These are phyloP conservation scores for Cataglyphis livida DNA, from an alignment of 2,888 invertebrate genomes.

Conservation along the genomic window DNA sequence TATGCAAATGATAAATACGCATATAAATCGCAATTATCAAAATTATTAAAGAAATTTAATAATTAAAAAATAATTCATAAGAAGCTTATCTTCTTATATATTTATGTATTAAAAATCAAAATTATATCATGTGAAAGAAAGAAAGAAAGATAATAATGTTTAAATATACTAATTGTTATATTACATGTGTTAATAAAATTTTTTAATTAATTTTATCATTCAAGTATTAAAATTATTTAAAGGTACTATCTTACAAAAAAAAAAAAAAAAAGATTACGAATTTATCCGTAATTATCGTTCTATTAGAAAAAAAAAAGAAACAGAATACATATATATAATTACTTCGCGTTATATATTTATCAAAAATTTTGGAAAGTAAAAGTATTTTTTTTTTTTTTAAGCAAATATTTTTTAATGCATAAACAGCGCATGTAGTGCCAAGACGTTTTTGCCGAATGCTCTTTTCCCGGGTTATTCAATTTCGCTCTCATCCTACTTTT, in stretches of 20 bases:
- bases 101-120: not conserved
- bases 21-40: slow-evolving; percentile 7
- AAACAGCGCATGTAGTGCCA: not conserved
- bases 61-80: slow-evolving; percentile 8
- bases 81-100: not conserved
- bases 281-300: not conserved
- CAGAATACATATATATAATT: not conserved
- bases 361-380: not conserved
- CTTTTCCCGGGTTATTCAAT: slow-evolving; percentile 5
- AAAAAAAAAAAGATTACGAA: not conserved
- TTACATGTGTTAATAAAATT: not conserved
- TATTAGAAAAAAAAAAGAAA: not conserved
- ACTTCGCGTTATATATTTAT: not conserved
- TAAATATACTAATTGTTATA: not conserved
- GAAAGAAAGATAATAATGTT: not conserved
- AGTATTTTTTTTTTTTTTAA: not conserved
- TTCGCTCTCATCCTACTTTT: slow-evolving; percentile 41
- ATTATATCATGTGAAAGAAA: not conserved
- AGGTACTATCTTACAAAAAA: not conserved
- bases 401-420: not conserved
- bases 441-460: slow-evolving; percentile 2
- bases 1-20: slow-evolving; percentile 26
- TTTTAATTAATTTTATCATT: not conserved
- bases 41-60: not conserved
- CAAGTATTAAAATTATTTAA: slow-evolving; percentile 4